These are phyloP conservation scores for Hemithea aestivaria DNA, from an alignment of 2,888 invertebrate genomes.

Conservation along the genomic window DNA sequence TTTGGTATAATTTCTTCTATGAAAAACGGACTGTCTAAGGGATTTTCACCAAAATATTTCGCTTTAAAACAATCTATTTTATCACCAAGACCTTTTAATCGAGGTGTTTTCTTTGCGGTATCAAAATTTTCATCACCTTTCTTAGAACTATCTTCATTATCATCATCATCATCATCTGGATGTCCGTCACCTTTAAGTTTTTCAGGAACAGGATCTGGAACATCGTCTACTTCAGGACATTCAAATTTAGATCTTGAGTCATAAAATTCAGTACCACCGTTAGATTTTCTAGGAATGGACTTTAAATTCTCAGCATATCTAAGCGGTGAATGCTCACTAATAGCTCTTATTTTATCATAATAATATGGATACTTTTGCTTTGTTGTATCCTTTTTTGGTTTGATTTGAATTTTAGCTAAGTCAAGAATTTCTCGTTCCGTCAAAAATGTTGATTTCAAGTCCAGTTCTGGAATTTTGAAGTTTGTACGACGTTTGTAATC, in stretches of 20 bases:
- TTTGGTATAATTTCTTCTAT: conserved; percentile 72
- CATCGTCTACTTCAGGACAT: conserved; percentile 76
- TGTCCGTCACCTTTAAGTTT: conserved; percentile 56
- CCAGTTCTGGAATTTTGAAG: conserved; percentile 52
- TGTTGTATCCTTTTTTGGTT: conserved; percentile 28
- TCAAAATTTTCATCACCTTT: conserved; percentile 45
- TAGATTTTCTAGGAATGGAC: conserved; percentile 81
- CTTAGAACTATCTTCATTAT: conserved; percentile 31
- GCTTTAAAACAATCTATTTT: conserved; percentile 86
- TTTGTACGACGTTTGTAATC: conserved; percentile 47
- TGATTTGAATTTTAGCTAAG: conserved; percentile 37
- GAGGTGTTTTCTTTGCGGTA: conserved; percentile 55
- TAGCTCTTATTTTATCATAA: conserved; percentile 45
- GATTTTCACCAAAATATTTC: conserved; percentile 87
- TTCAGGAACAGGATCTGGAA: conserved; percentile 77
- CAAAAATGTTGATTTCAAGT: conserved; percentile 51
- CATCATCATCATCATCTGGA: conserved; percentile 49
- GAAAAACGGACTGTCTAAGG: conserved; percentile 87
- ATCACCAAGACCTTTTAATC: conserved; percentile 82
- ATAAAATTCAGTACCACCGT: conserved; percentile 85
- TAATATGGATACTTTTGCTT: conserved; percentile 84
- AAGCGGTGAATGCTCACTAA: conserved; percentile 80
- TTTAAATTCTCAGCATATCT: conserved; percentile 82
- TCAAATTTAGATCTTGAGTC: conserved; percentile 76
- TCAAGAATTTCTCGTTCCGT: conserved; percentile 43